Evolutionary conservation across 2,113 vertebrate genomes (phyloP).

Genomic region (Cacatua alba): DNA sequence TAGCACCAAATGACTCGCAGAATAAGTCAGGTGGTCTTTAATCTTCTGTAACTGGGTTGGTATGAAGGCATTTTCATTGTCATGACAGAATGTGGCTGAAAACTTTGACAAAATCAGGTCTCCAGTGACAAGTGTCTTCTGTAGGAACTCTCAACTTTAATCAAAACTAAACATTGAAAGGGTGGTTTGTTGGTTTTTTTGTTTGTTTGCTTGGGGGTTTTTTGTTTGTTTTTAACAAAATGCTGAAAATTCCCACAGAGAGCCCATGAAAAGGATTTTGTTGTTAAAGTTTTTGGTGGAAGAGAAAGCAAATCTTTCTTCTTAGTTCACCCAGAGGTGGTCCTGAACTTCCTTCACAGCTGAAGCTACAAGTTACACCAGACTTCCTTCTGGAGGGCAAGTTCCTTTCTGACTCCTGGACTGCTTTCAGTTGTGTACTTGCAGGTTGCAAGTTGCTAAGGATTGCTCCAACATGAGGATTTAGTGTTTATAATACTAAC

Average conservation of each 20-base stretch:
- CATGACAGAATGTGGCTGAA: background rate
- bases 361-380: background rate
- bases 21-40: conserved; percentile 41
- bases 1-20: conserved; percentile 18
- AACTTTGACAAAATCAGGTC: background rate
- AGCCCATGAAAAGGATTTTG: background rate
- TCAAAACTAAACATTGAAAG: background rate
- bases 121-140: background rate
- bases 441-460: background rate
- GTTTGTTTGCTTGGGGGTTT: background rate
- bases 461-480: background rate
- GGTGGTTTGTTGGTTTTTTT: fast-evolving
- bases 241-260: background rate
- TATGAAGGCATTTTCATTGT: conserved; percentile 2
- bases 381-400: background rate
- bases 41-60: conserved; percentile 5
- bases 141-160: background rate
- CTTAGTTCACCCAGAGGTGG: background rate
- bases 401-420: background rate
- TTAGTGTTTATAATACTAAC: background rate
- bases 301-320: background rate
- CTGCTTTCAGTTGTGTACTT: background rate
- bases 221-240: background rate
- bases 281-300: background rate
- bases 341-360: background rate